Evolutionary conservation across 1,140 invertebrate species (phyloP), one percentile per base, ranked within the genome.

Genomic region (Lasioglossum albipes): DNA sequence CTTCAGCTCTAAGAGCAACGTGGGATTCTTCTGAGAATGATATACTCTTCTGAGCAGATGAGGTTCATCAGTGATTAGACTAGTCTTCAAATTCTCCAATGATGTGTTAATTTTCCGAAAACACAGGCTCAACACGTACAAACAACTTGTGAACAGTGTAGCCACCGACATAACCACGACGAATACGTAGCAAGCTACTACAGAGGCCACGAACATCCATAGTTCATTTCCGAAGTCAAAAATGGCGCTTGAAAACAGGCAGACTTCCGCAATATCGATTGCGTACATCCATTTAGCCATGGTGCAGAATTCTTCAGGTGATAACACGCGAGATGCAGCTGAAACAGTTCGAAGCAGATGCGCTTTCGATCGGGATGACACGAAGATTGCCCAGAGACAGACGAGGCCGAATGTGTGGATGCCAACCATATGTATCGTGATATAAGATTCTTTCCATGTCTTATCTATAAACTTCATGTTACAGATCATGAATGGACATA

Each of bases 11-110:
- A 84, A 59, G 18, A 92, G 59, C 7, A 93, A 81, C 2, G 89
- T 16, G 1, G 87, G 83, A 89, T 92, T 92, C 7, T 85, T 82
- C 18, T 89, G 84, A 18, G 90, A 81, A 41, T 91, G 89, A 82
- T 87, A 92, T 22, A 87, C 75, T 42, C 89, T 87, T 27, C 91
- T 83, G 0, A 92, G 70, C 12, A 92, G 75, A 78, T 92, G 91
- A 2, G 88, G 81, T 41, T 90, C 83, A 2, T 91, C 89, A 0
- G 16, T 87, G 1, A 85, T 6, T 5, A 91, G 57, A 20, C n/a
- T 82, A 0, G 75, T 13, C 27, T 82, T 89, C 6, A 91, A 74
- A 36, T 61, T 74, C 0, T 62, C 27, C 0, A 93, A 22, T 41
- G 89, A 88, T 0, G 82, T 45, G 27, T 91, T 91, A 4, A 92